A percentile compares a stretch with the other conserved stretches of the same genome.
These are phyloP conservation scores for Rambutsinella grinnellia DNA, from an alignment of 2,888 invertebrate genomes.

Conservation along the genomic window DNA sequence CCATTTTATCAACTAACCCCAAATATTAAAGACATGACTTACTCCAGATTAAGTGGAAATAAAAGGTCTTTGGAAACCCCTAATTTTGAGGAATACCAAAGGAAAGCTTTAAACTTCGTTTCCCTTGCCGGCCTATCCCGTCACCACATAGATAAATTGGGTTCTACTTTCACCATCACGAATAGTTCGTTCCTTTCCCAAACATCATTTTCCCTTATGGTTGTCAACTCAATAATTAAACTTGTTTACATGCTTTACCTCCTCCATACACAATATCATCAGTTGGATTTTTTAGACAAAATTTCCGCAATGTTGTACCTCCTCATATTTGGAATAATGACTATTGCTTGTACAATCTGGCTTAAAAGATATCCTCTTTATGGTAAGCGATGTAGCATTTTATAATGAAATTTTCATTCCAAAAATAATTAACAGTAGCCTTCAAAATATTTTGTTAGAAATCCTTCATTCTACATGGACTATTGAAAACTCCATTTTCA, in stretches of 20 bases:
- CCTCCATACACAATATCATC: not conserved
- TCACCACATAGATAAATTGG: too few species aligned
- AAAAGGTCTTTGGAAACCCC: too few species aligned
- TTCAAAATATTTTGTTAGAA: too few species aligned
- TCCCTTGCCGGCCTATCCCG: not conserved
- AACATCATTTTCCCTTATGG: not conserved
- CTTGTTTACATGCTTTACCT: slow-evolving; percentile 10
- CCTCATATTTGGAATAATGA: slow-evolving; percentile 25
- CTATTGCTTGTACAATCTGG: slow-evolving; percentile 15
- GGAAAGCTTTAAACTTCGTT: slow-evolving; percentile 5
- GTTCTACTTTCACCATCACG: too few species aligned
- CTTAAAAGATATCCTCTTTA: slow-evolving; percentile 23
- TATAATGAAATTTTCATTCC: too few species aligned
- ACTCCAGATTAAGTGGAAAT: too few species aligned
- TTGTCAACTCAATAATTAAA: slow-evolving; percentile 15
- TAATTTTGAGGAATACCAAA: slow-evolving; percentile 24
- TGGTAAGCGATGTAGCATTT: slow-evolving; percentile 26
- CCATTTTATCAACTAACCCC: too few species aligned
- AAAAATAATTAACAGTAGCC: too few species aligned
- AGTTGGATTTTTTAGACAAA: slow-evolving; percentile 34
- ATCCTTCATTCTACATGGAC: slow-evolving; percentile 16
- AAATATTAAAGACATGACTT: too few species aligned
- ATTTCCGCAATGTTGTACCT: slow-evolving; percentile 14
- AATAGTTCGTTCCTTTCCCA: not conserved
- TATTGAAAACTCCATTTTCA: slow-evolving; percentile 6